phyloP scores from a whole-genome alignment of 2,113 vertebrate genomes.

The Ctenomys sociabilis region DNA sequence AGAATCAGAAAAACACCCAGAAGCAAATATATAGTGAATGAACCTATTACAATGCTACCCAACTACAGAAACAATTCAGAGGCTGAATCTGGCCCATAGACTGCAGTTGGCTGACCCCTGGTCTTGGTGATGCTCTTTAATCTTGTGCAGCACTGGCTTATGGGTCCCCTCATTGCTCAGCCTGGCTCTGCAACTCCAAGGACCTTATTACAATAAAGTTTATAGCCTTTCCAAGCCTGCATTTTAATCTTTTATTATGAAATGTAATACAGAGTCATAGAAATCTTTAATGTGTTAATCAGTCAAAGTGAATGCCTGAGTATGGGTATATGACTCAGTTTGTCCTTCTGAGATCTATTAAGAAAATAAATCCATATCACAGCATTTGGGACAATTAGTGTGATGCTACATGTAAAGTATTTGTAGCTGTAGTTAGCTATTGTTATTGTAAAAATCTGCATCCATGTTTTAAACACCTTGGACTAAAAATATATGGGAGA shows the following conservation, averaged over 20 bases:
- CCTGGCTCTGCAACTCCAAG: background rate
- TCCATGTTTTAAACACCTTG: background rate
- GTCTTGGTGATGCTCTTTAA: background rate
- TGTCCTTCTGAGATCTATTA: background rate
- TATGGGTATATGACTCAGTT: background rate
- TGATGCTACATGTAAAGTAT: background rate
- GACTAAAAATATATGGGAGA: background rate
- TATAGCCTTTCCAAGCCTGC: background rate
- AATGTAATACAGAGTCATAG: background rate
- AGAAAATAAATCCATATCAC: background rate
- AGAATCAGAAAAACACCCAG: background rate
- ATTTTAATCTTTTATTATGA: background rate
- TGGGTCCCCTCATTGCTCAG: background rate
- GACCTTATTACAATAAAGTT: background rate
- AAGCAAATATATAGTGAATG: background rate
- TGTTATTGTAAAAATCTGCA: background rate
- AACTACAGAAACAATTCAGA: background rate
- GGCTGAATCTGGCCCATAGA: background rate
- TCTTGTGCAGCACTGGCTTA: background rate
- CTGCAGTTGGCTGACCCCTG: background rate
- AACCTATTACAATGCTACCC: background rate
- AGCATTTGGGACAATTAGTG: background rate
- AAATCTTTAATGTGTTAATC: background rate
- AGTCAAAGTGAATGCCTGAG: background rate
- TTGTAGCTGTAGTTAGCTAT: background rate